These are phyloP conservation scores for Mustelus asterias DNA, from an alignment of 2,113 vertebrate species.

Conservation along the genomic window DNA sequence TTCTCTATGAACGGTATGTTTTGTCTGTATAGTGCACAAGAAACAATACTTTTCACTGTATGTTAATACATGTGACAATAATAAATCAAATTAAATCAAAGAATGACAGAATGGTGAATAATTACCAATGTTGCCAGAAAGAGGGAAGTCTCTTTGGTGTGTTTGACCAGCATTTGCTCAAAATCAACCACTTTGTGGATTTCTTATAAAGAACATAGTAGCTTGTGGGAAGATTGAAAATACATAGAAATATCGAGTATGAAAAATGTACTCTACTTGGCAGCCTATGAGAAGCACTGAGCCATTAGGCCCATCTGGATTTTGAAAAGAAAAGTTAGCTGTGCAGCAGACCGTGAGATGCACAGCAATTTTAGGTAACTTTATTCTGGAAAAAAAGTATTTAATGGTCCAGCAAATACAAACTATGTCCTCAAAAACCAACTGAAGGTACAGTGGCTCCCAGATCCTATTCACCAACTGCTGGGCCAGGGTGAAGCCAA, in stretches of 20 bases:
- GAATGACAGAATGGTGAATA: background rate
- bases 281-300: background rate
- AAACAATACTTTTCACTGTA: too few relatives aligned
- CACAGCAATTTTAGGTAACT: too few relatives aligned
- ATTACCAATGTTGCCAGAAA: background rate
- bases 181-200: background rate
- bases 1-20: too few relatives aligned
- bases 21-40: too few relatives aligned
- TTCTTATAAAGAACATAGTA: background rate
- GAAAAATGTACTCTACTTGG: background rate
- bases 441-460: background rate
- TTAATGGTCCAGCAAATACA: too few relatives aligned
- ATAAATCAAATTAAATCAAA: too few relatives aligned
- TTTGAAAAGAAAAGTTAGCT: too few relatives aligned
- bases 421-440: background rate
- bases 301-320: too few relatives aligned
- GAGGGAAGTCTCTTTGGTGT: background rate
- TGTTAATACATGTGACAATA: too few relatives aligned
- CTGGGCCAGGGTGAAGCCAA: background rate
- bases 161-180: background rate
- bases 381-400: too few relatives aligned
- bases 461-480: background rate
- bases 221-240: background rate
- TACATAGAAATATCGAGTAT: background rate
- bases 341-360: too few relatives aligned